Evolutionary conservation across 2,797 vertebrate species (phyloP), one percentile per base, ranked within the genome.

Genomic region (Lithobates sylvaticus): DNA sequence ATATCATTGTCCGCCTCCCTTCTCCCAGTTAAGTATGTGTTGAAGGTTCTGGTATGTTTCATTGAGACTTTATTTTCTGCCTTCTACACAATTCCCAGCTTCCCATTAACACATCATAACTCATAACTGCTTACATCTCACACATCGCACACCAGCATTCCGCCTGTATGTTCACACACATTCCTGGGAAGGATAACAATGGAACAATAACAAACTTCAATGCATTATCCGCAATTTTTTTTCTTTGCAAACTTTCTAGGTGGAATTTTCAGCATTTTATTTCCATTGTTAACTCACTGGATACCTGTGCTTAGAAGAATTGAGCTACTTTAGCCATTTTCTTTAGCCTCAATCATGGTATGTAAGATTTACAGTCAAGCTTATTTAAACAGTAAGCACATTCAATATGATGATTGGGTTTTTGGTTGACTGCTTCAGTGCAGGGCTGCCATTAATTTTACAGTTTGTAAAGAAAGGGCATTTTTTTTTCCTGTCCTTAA

Each of bases 71-170:
- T 75, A n/a, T 75, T 74, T 75, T 83, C 44, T 74, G 58, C 39
- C 54, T 65, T 83, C 75, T 83, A 83, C 72, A 83, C 71, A 67
- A 83, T 83, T 83, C 71, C 76, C 72, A 83, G 72, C 81, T 83
- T 58, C 71, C 58, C 58, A 75, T 83, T 83, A 83, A 83, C 81
- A 83, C 81, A 83, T 75, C 71, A 83, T 83, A 74, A 83, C 71
- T 75, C 81, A 75, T 42, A 61, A 82, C 80, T 72, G 79, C 79
- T 64, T 42, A 34, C 78, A 61, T 50, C 67, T 71, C 44, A 8
- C 27, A n/a, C n/a, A n/a, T 39, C 54, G 36, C 71, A 26, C 78
- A 26, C 78, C 71, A 67, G 78, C 78, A 81, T 70, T 54, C 69
- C 68, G 58, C 32, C 8, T 27, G 23, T 32, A 50, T 26, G 34